These are phyloP conservation scores for Reticulitermes speratus DNA, from an alignment of 1,140 invertebrate genomes.

Conservation along the genomic window DNA sequence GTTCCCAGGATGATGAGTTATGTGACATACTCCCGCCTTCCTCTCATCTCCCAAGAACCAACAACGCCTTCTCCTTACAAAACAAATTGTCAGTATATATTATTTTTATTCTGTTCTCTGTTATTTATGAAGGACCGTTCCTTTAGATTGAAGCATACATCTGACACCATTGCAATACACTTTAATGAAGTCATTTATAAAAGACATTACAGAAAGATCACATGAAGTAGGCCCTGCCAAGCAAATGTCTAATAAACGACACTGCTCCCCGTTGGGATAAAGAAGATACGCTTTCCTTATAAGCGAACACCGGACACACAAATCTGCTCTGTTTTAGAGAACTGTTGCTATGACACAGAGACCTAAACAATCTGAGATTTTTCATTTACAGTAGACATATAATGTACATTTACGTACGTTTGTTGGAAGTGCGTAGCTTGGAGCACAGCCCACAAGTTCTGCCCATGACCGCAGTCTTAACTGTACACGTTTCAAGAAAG, in stretches of 20 bases:
- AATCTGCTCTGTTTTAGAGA: too few relatives aligned
- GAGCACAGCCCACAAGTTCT: too few relatives aligned
- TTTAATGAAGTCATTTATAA: slow-evolving; percentile 15
- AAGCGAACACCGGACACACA: background rate
- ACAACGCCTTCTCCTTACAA: background rate
- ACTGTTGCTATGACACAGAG: too few relatives aligned
- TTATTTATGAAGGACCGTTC: background rate
- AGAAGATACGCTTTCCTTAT: background rate
- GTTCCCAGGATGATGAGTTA: background rate
- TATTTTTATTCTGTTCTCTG: too few relatives aligned
- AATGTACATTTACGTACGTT: too few relatives aligned
- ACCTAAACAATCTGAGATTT: too few relatives aligned
- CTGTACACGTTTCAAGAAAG: too few relatives aligned
- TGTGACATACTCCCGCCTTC: background rate
- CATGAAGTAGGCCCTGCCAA: too few relatives aligned
- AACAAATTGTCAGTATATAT: background rate
- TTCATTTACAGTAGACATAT: too few relatives aligned
- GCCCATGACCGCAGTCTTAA: too few relatives aligned
- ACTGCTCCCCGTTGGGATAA: background rate
- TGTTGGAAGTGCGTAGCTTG: too few relatives aligned
- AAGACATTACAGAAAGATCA: background rate
- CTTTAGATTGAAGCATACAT: background rate
- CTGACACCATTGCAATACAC: background rate
- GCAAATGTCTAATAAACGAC: background rate
- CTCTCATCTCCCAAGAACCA: background rate